Percentiles rank a stretch among this genome's conserved stretches.
Evolutionary conservation across 2,113 vertebrate genomes (phyloP).

Genomic region (Grammomys dolichurus): DNA sequence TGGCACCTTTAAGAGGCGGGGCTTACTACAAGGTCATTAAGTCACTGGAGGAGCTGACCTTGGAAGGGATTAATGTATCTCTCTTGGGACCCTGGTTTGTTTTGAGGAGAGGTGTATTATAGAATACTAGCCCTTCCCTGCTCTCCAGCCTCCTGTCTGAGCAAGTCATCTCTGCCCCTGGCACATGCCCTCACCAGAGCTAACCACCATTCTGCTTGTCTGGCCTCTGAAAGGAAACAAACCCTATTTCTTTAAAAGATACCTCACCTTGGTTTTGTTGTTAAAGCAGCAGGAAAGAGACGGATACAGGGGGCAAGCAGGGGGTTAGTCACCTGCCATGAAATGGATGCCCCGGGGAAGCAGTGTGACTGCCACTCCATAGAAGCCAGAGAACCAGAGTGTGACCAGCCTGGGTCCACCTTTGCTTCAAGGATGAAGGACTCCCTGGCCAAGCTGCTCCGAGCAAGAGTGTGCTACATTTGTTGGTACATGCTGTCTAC

Average conservation of each 20-base stretch:
- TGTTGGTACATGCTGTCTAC: not conserved
- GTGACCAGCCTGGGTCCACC: not conserved
- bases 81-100: not conserved
- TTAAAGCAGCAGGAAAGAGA: not conserved
- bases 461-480: not conserved
- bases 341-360: not conserved
- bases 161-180: not conserved
- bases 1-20: not conserved
- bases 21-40: not conserved
- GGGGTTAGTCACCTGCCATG: not conserved
- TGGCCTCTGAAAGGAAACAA: not conserved
- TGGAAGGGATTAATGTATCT: not conserved
- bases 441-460: not conserved
- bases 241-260: not conserved
- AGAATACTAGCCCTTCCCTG: not conserved
- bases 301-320: not conserved
- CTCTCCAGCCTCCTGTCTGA: not conserved
- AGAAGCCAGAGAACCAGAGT: not conserved
- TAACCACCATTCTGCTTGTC: not conserved
- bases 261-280: not conserved
- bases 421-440: not conserved
- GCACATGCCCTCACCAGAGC: too few species aligned
- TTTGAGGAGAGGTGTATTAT: not conserved
- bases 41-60: not conserved
- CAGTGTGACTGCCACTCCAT: too few species aligned